These are phyloP conservation scores for Hirtodrosophila trivittata DNA, from an alignment of 2,888 invertebrate genomes.

Conservation along the genomic window DNA sequence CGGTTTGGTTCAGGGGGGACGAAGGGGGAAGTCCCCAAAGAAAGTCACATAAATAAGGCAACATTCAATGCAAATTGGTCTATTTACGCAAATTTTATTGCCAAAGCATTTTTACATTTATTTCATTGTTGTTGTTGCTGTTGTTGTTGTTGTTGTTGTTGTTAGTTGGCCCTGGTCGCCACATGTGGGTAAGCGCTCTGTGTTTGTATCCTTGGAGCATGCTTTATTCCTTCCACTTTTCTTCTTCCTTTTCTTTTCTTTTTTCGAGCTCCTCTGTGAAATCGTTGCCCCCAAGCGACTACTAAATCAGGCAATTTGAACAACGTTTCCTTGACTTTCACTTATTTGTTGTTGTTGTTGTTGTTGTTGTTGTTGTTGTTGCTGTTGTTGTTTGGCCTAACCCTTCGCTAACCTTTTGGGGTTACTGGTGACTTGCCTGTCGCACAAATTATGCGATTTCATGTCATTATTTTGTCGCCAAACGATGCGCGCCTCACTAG, in stretches of 20 bases:
- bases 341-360: conserved; percentile 24
- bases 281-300: conserved; percentile 61
- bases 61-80: conserved; percentile 80
- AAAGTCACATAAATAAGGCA: conserved; percentile 71
- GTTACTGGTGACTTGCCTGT: conserved; percentile 36
- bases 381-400: conserved; percentile 24
- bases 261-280: conserved; percentile 19
- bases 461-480: conserved; percentile 80
- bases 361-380: conserved; percentile 11
- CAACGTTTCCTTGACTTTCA: conserved; percentile 53
- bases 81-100: conserved; percentile 83
- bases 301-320: conserved; percentile 77
- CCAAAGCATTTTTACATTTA: conserved; percentile 79
- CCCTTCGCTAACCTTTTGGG: conserved; percentile 43
- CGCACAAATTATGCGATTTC: conserved; percentile 81
- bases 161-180: conserved; percentile 41
- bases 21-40: conserved; percentile 2
- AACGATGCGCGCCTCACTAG: conserved; percentile 75
- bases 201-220: conserved; percentile 48
- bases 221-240: conserved; percentile 44
- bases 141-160: conserved; percentile 42
- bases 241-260: conserved; percentile 24
- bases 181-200: conserved; percentile 44
- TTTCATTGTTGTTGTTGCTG: conserved; percentile 55
- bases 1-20: background rate